Base-by-base conservation (phyloP, 2,888 invertebrate species). In the Leptura quadrifasciata region DNA sequence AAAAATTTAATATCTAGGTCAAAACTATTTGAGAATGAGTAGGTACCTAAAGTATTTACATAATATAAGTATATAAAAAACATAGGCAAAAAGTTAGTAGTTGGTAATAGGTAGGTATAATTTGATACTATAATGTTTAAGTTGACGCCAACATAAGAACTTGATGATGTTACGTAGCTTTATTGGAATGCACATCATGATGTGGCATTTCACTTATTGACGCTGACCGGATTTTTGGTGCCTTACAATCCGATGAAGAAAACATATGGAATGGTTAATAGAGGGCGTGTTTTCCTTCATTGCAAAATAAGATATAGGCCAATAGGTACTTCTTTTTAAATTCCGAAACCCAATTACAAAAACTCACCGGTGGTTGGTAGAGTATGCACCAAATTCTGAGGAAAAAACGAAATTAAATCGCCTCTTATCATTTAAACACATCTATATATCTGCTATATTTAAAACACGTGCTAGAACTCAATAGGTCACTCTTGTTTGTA, bases 301-400 rank as follows among this genome's bases (percentile, higher is more conserved):
- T 47, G n/a, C 47, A 47, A 47, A 47, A 47, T n/a, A 47, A 47
- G n/a, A n/a, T n/a, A n/a, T n/a, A n/a, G n/a, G n/a, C n/a, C n/a
- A n/a, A 31, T 31, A 31, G 24, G 24, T 24, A 24, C 24, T 24
- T n/a, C 15, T 60, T 60, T 27, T 60, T n/a, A 21, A 17, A 60
- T 15, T 8, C 31, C 1, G 8, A 57, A 57, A 12, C 21, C 57
- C 20, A 20, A 57, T 15, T 20, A 57, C 20, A 52, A 21, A 20
- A 84, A 87, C 87, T 88, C 88, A 88, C 87, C 88, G 83, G 83
- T 83, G 83, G 82, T 84, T 79, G 87, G 87, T 84, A 88, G 85
- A 83, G 87, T 86, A 84, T 84, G 86, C 86, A 87, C 86, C 86
- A 88, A 84, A 85, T 86, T 86, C 84, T 87, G 85, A 80, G 88